Evolutionary conservation across 2,797 vertebrate species (phyloP).

Genomic region (Danio kyathit): DNA sequence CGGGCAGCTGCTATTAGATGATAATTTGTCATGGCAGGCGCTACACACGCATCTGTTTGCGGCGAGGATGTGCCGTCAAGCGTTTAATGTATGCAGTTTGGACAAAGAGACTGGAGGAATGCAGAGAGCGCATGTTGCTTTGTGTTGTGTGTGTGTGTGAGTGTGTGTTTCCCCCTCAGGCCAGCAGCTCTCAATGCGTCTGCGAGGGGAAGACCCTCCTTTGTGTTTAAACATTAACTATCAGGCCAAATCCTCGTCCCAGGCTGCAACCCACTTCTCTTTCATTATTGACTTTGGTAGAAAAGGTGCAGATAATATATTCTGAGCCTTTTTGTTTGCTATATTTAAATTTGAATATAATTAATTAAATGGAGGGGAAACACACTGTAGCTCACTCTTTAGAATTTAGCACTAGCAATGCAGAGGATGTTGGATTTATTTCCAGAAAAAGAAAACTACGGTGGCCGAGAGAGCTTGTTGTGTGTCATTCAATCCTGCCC

Average conservation of each 20-base stretch:
- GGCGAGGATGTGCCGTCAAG: conserved; percentile 29
- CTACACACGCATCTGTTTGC: conserved; percentile 37
- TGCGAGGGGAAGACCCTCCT: conserved; percentile 26
- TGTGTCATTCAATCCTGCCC: too few species aligned
- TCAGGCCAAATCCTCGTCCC: conserved; percentile 17
- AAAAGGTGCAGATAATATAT: not conserved
- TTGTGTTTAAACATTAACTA: conserved; percentile 52
- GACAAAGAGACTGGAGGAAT: conserved; percentile 63
- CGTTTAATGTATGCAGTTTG: conserved; percentile 48
- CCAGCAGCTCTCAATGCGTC: conserved; percentile 21
- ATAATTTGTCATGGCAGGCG: conserved; percentile 33
- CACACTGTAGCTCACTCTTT: too few species aligned
- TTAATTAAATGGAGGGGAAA: too few species aligned
- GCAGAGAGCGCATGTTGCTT: conserved; percentile 53
- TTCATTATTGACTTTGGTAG: not conserved
- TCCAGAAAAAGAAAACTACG: too few species aligned
- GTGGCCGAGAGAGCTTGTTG: too few species aligned
- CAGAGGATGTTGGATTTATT: too few species aligned
- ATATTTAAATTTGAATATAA: not conserved
- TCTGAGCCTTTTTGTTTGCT: not conserved
- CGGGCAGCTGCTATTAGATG: conserved; percentile 18
- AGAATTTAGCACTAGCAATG: too few species aligned
- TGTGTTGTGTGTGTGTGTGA: conserved; percentile 9
- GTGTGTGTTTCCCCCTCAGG: conserved; percentile 22
- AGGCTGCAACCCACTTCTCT: conserved; percentile 6